Evolutionary conservation across 2,113 vertebrate species (phyloP), one percentile per base, ranked within the genome.

Genomic region (Vombatus ursinus): DNA sequence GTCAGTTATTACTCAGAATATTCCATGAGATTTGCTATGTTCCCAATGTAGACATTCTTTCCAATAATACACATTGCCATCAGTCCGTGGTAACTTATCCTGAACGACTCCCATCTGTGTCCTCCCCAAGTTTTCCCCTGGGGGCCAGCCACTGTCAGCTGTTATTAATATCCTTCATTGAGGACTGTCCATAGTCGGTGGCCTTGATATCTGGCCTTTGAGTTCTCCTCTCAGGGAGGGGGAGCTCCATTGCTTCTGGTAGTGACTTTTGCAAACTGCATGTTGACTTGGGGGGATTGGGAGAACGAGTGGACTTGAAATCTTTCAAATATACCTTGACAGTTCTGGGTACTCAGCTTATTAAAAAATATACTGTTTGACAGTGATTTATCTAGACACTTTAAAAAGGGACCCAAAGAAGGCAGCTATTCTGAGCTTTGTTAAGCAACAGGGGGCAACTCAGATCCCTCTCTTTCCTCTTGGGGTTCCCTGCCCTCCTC

Each of bases 401-500:
- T 94, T 92, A 61, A 68, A 96, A 96, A 97, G 51, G 52, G 31
- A n/a, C 49, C 91, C 84, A 93, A 89, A 52, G 50, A 91, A 93
- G 0, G 91, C 90, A 97, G 19, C 8, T 91, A 91, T 95, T 77
- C 53, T 50, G 94, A 90, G 22, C 51, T 91, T 68, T 89, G 52
- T 28, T 68, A 89, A 92, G 44, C n/a, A 90, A 44, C 49, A 50
- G 91, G 52, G n/a, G 12, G 54, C 68, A 94, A 92, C 24, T 93
- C 93, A 91, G 31, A 94, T 96, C 91, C 50, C 52, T 96, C 96
- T 94, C 91, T 95, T 96, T 95, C 91, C n/a, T 93, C n/a, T 89
- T 95, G 50, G 12, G 61, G 68, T 92, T 97, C 90, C 97, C 91
- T 96, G 50, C 24, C 95, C 50, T 94, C 96, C 52, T 96, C 94